A percentile compares a stretch with the other conserved stretches of the same genome.
phyloP scores from a whole-genome alignment of 2,797 vertebrate genomes.

The Tiaroga cobitis region DNA sequence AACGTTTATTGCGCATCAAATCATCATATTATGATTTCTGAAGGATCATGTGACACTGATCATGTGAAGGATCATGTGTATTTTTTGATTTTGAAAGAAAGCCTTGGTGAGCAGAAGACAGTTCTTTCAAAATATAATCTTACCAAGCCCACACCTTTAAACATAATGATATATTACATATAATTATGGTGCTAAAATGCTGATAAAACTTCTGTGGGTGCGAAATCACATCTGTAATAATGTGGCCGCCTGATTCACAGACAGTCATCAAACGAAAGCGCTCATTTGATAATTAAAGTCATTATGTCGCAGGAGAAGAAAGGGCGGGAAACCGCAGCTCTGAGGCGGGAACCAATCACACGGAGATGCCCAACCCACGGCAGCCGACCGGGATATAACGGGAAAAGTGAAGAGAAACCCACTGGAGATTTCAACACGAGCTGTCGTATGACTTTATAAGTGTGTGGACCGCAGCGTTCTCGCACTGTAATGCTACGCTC shows the following conservation, averaged over 20 bases:
- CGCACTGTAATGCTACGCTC: neutral
- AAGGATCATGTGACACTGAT: no score
- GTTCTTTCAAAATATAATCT: neutral
- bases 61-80: no score
- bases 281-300: conserved; percentile 9
- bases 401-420: neutral
- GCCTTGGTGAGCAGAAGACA: neutral
- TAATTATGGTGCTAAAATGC: neutral
- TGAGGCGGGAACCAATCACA: neutral
- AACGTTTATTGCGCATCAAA: no score
- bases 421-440: neutral
- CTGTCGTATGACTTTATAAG: neutral
- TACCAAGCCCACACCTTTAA: neutral
- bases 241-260: neutral
- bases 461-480: neutral
- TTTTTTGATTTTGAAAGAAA: no score
- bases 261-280: neutral
- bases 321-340: neutral
- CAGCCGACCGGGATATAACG: neutral
- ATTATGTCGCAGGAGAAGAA: neutral
- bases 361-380: neutral
- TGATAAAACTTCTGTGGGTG: neutral
- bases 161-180: neutral
- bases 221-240: conserved; percentile 1
- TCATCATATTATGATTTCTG: no score